Evolutionary conservation across 2,113 vertebrate species (phyloP), one percentile per base, ranked within the genome.

Genomic region (Microtus oregoni): DNA sequence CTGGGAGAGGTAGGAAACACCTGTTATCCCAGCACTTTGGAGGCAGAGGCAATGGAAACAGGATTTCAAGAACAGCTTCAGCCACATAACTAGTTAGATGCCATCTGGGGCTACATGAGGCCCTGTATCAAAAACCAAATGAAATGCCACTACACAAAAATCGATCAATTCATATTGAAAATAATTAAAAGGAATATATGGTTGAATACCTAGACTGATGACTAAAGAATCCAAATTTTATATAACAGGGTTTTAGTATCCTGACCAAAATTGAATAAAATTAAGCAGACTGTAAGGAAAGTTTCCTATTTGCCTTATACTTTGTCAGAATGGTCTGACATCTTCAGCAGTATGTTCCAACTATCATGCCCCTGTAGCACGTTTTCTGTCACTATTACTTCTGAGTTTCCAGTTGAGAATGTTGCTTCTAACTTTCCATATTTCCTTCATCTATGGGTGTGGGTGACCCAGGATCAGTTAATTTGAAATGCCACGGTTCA

Each of bases 191-290:
- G 41, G 72, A 81, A 50, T 67, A 68, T 89, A n/a, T 70, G 20
- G 55, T 22, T 92, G 70, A 95, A 20, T 89, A 32, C 24, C 3
- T 73, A 86, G 58, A 77, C 63, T 55, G 41, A 70, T 92, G 65
- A 85, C 32, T 88, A 92, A 73, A 44, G 89, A 82, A 79, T 70
- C 52, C 52, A 75, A 10, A 9, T 94, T 92, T 91, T 78, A 30
- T 76, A 19, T 58, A 89, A 67, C 2, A 38, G 28, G 5, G 14
- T 28, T 89, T 95, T 92, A 92, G 85, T 83, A 90, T 35, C 50
- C 52, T 86, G 97, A 94, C 4, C 70, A 44, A 91, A 70, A 93
- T 90, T 5, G 50, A 87, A 94, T n/a, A 61, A 93, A 79, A 63
- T 77, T 87, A 93, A 79, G 41, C 32, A 89, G 58, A 72, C 22